These are phyloP conservation scores for Palloptera scutellata DNA, from an alignment of 2,888 invertebrate genomes.

Conservation along the genomic window DNA sequence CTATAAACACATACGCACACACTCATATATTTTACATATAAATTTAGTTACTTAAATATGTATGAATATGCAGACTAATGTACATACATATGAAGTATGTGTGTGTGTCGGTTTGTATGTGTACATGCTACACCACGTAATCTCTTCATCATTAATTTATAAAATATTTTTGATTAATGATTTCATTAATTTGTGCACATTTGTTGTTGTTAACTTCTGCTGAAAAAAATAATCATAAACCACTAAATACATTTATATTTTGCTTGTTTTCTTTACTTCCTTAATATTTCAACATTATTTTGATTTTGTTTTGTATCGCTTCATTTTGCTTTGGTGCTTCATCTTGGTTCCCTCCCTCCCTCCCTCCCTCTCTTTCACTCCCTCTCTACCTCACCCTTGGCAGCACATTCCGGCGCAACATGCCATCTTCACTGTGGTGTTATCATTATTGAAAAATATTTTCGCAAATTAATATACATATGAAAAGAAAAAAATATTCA, in stretches of 20 bases:
- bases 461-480: background rate
- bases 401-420: background rate
- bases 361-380: background rate
- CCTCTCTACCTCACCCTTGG: background rate
- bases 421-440: background rate
- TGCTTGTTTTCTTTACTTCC: background rate
- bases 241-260: background rate
- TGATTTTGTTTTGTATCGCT: too few relatives aligned
- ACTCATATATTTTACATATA: too few relatives aligned
- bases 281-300: background rate
- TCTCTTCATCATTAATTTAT: too few relatives aligned
- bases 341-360: too few relatives aligned
- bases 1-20: background rate
- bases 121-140: background rate
- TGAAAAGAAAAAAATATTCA: background rate
- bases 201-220: conserved; percentile 22
- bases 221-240: background rate
- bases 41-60: background rate
- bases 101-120: background rate
- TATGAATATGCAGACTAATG: background rate
- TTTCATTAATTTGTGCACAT: conserved; percentile 25
- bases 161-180: conserved; percentile 22
- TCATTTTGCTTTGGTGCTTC: too few relatives aligned
- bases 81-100: background rate
- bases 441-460: background rate